A percentile compares a stretch with the other conserved stretches of the same genome.
phyloP scores from a whole-genome alignment of 2,888 invertebrate genomes.

The Phortica magna region DNA sequence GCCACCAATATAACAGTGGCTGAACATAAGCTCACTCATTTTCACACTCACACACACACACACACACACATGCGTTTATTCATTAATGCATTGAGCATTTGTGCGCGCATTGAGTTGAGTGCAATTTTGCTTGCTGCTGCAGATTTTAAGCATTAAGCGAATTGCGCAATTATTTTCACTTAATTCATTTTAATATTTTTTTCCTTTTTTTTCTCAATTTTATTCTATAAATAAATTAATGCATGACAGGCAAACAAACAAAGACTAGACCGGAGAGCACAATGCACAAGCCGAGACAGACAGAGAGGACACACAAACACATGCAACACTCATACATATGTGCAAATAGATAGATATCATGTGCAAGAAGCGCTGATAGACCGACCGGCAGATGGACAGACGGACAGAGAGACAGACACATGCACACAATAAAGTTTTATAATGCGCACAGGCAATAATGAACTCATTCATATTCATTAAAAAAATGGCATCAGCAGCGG shows the following conservation, averaged over 20 bases:
- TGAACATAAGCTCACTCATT: no score
- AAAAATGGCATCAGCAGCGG: not conserved
- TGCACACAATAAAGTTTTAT: slow-evolving; percentile 29
- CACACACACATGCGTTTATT: not conserved
- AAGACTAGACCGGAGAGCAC: not conserved
- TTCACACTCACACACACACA: no score
- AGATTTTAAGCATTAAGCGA: slow-evolving; percentile 20
- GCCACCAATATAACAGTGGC: no score
- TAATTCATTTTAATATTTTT: slow-evolving; percentile 1
- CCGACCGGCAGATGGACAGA: not conserved
- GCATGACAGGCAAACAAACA: not conserved
- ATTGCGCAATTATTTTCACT: slow-evolving; percentile 28
- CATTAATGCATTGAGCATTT: not conserved
- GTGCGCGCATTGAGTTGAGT: no score
- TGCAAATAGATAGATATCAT: not conserved
- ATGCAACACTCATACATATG: not conserved
- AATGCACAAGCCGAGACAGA: not conserved
- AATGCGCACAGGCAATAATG: slow-evolving; percentile 25
- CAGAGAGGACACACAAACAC: slow-evolving; percentile 2
- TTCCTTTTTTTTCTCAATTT: not conserved
- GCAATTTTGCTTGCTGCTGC: not conserved
- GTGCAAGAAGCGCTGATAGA: not conserved
- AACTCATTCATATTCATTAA: slow-evolving; percentile 33
- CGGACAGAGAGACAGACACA: not conserved
- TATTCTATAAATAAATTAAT: not conserved